These are phyloP conservation scores for Heliconius congener DNA, from an alignment of 1,140 invertebrate species.

Conservation along the genomic window DNA sequence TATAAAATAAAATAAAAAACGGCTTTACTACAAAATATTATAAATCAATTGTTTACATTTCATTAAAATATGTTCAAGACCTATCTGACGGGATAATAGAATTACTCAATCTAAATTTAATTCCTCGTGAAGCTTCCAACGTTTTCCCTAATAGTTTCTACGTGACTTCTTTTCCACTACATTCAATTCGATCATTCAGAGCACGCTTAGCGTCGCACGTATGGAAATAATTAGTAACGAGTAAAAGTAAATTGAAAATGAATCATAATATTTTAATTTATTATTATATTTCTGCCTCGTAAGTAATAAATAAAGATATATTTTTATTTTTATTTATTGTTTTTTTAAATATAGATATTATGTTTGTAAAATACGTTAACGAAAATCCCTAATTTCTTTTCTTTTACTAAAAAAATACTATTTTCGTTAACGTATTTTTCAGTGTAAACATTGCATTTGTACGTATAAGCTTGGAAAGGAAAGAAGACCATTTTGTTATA, in stretches of 20 bases:
- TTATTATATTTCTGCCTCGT: background rate
- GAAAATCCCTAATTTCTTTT: too few species aligned
- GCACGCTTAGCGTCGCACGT: background rate
- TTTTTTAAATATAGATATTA: too few species aligned
- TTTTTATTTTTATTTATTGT: too few species aligned
- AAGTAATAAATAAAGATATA: too few species aligned
- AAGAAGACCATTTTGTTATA: too few species aligned
- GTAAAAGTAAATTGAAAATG: background rate
- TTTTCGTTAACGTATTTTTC: too few species aligned
- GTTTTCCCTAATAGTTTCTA: conserved; percentile 2
- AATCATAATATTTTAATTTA: background rate
- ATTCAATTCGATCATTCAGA: background rate
- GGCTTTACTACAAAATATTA: background rate
- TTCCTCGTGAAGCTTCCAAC: background rate
- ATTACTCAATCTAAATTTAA: conserved; percentile 6
- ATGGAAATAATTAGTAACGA: background rate
- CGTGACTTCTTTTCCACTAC: conserved; percentile 7
- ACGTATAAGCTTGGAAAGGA: too few species aligned
- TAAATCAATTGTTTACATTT: background rate
- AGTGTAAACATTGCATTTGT: too few species aligned
- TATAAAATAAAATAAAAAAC: background rate
- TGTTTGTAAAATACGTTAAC: too few species aligned
- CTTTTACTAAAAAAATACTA: too few species aligned
- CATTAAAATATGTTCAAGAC: background rate
- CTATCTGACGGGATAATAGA: background rate